phyloP scores from a whole-genome alignment of 2,797 vertebrate genomes.

The Aphelocoma californica region DNA sequence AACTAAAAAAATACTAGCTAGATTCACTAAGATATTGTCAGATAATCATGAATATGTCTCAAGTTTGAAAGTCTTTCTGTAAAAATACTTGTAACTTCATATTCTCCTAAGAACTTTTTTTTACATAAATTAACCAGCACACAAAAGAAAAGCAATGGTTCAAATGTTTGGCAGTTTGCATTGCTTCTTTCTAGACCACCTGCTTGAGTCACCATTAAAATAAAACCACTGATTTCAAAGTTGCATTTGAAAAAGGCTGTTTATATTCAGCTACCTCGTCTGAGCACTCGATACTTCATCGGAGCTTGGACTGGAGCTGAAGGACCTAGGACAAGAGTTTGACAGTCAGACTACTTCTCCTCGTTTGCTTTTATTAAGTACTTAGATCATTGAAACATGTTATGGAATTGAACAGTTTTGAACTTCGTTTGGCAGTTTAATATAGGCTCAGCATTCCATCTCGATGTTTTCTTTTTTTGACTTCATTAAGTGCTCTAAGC shows the following conservation, averaged over 20 bases:
- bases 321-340: slow-evolving; percentile 39
- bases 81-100: background rate
- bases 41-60: background rate
- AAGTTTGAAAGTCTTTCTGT: background rate
- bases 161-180: background rate
- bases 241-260: background rate
- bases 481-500: background rate
- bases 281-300: background rate
- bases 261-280: slow-evolving; percentile 22
- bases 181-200: background rate
- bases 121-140: background rate
- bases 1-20: background rate
- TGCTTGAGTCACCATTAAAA: background rate
- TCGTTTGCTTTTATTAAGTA: background rate
- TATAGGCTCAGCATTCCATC: background rate
- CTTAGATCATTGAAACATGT: background rate
- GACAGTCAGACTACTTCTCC: background rate
- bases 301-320: background rate
- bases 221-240: background rate
- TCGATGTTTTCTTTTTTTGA: background rate
- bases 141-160: background rate
- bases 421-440: background rate
- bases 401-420: background rate
- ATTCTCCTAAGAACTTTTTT: background rate
- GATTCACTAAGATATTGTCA: background rate